Evolutionary conservation across 1,140 invertebrate species (phyloP), one percentile per base, ranked within the genome.

Genomic region (Nasonia vitripennis): DNA sequence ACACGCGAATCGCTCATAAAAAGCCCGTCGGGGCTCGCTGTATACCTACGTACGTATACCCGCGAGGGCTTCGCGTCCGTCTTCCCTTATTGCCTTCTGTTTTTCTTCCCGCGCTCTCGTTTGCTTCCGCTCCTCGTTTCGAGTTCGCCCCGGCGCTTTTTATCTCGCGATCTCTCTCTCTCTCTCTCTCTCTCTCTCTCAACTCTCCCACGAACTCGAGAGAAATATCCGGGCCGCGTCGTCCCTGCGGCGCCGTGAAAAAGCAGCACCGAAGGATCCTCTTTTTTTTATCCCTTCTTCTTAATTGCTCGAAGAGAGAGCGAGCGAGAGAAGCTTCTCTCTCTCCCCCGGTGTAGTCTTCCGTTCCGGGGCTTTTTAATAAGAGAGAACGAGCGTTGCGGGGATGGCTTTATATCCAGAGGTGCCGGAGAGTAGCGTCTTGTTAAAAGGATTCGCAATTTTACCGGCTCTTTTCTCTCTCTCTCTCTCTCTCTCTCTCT

Each of bases 61-160:
- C 27, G 9, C 23, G 31, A 34, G 27, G 6, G 71, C n/a, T 82
- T 74, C 80, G 80, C 80, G 80, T 82, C 23, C 70, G 80, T 82
- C 81, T 77, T 77, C 81, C 48, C 73, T 83, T 83, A 68, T 75
- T 78, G 55, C 74, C 74, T 74, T 78, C 82, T 78, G 83, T 87
- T 87, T 84, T 84, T 87, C 80, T 86, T 83, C 78, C 20, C 62
- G 62, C 73, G 27, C 12, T 41, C 79, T 68, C 51, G 41, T 62
- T 81, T 82, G 41, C 55, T 73, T 82, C 45, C 70, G 20, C 62
- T n/a, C 67, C 67, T 85, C 70, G 55, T 68, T 77, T 80, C 41
- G 75, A 23, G 9, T 31, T 71, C 23, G 14, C 23, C 45, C 20
- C 45, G 9, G 68, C 77, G 48, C 67, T n/a, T n/a, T 84, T 84